Evolutionary conservation across 2,113 vertebrate species (phyloP), one percentile per base, ranked within the genome.

Genomic region (Orcinus orca): DNA sequence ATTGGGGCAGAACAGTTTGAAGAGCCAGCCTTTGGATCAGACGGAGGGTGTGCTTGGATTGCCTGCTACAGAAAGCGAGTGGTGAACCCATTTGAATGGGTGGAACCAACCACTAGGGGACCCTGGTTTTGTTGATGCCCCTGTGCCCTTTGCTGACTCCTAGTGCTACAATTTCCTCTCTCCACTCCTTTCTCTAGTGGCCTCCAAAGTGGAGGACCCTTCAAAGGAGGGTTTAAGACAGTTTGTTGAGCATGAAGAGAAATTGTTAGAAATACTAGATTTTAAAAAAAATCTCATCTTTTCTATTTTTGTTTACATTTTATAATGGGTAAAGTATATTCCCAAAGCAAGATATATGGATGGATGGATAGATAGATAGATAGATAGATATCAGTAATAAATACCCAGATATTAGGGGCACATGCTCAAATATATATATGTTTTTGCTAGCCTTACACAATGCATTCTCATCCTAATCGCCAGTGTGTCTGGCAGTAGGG

Each of bases 281-380:
- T 81, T 93, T n/a, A n/a, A 0, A 0, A 10, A 65, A 65, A 44
- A 65, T 93, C 5, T 82, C 55, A 12, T 68, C n/a, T 82, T 70
- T 93, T 83, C 47, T 84, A n/a, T 55, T 89, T 89, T 73, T 86
- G 26, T 29, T 89, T 95, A 36, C 3, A 80, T 38, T 97, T 92
- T 25, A 53, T 47, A 47, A 36, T 67, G n/a, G 38, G 53, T 85
- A 60, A 60, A 36, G 4, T 82, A 13, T 63, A 58, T 47, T 83
- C 26, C 65, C 33, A 15, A 71, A n/a, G 26, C 58, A 33, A 41
- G 68, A 13, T 13, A 20, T 55, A 18, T 76, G 55, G 12, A 20
- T 62, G 31, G 17, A 33, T 8, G 9, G 21, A 21, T 47, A 6
- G 50, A 53, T 17, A 5, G 50, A 53, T 53, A 15, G 8, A 18